These are phyloP conservation scores for Sorex araneus DNA, from an alignment of 2,113 vertebrate species.

Conservation along the genomic window DNA sequence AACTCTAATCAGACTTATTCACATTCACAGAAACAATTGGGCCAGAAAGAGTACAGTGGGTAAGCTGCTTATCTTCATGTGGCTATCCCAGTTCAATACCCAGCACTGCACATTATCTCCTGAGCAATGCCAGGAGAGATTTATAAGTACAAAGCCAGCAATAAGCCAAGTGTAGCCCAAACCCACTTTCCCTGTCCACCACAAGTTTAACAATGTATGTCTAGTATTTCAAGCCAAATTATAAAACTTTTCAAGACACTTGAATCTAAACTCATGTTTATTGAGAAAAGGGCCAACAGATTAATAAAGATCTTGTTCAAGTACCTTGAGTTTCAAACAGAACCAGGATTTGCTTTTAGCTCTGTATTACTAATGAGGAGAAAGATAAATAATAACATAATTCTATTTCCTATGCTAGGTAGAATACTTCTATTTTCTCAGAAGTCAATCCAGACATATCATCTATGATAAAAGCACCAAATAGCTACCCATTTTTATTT, in stretches of 20 bases:
- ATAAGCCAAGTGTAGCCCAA: no score
- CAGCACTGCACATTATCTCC: no score
- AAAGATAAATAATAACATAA: not conserved
- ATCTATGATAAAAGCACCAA: slow-evolving; percentile 1
- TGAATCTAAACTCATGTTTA: not conserved
- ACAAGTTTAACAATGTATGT: not conserved
- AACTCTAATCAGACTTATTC: not conserved
- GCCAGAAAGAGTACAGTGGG: no score
- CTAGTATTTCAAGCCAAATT: slow-evolving; percentile 7
- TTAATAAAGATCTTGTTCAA: slow-evolving; percentile 40
- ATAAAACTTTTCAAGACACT: slow-evolving; percentile 4
- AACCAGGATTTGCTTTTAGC: slow-evolving; percentile 53
- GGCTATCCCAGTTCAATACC: no score
- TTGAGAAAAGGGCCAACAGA: not conserved
- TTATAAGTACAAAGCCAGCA: no score
- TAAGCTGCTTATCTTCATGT: no score
- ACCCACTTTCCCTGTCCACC: not conserved
- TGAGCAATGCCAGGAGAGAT: no score
- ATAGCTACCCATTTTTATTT: not conserved
- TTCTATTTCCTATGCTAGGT: slow-evolving; percentile 1
- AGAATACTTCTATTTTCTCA: slow-evolving; percentile 52
- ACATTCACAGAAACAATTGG: slow-evolving; percentile 11
- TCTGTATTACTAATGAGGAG: not conserved
- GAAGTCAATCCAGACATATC: not conserved
- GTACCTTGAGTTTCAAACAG: slow-evolving; percentile 25